A percentile compares a stretch with the other conserved stretches of the same genome.
phyloP scores from a whole-genome alignment of 2,888 invertebrate species.

The Euplexia lucipara region DNA sequence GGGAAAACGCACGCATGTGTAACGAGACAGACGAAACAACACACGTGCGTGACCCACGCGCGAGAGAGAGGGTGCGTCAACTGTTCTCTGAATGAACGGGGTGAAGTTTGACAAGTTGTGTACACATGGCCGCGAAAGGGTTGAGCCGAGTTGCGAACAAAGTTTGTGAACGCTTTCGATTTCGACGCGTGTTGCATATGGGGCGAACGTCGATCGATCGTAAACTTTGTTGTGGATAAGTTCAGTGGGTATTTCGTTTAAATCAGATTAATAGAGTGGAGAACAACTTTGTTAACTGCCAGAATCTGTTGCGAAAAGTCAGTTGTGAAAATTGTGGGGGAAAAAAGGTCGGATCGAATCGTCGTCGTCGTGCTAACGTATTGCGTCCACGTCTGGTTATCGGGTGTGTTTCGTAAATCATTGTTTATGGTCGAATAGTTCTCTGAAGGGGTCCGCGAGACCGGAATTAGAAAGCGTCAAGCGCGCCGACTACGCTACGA shows the following conservation, averaged over 20 bases:
- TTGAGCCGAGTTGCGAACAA: conserved; percentile 83
- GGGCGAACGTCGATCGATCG: conserved; percentile 84
- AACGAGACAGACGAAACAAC: conserved; percentile 78
- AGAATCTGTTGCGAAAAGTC: conserved; percentile 65
- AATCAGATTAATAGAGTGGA: conserved; percentile 67
- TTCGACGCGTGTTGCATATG: conserved; percentile 87
- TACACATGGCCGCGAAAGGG: conserved; percentile 86
- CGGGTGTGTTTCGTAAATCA: conserved; percentile 86
- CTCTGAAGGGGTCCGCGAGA: conserved; percentile 83
- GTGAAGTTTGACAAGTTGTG: conserved; percentile 84
- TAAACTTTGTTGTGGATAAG: conserved; percentile 74
- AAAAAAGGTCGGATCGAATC: conserved; percentile 80
- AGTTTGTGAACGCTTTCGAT: conserved; percentile 85
- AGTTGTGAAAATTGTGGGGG: conserved; percentile 75
- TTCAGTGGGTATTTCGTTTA: conserved; percentile 74
- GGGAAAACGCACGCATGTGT: conserved; percentile 81
- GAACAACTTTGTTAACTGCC: conserved; percentile 48
- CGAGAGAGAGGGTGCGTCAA: conserved; percentile 80
- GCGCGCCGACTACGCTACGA: conserved; percentile 78
- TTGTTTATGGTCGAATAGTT: conserved; percentile 89
- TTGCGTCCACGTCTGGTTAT: conserved; percentile 73
- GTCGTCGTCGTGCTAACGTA: conserved; percentile 71
- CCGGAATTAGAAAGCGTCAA: conserved; percentile 90
- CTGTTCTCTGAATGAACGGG: conserved; percentile 86
- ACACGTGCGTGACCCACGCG: conserved; percentile 82